Base-by-base conservation (phyloP, 1,140 invertebrate species). In the Drosophila tsacasi region DNA sequence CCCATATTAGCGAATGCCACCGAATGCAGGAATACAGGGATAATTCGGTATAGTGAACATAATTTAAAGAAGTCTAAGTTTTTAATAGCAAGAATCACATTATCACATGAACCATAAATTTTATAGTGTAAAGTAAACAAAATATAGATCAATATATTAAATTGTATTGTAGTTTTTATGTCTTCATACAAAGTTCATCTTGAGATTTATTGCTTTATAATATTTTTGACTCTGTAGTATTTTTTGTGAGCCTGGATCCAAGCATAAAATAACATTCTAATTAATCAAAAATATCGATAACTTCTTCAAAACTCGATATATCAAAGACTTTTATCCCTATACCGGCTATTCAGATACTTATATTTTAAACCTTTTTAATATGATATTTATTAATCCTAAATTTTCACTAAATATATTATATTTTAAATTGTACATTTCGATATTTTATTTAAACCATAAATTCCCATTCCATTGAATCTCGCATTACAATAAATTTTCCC, bases 1-100 rank as follows among this genome's bases (percentile, higher is more conserved):
- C 37, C 55, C 64, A 61, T 50, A 57, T 60, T 17, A 23, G 64
- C 19, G 52, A 55, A 37, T 63, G 25, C 23, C 21, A 27, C 15
- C 17, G 19, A 37, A 23, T 42, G 27, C 55, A 42, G 25, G 19
- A 9, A 3, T 42, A 39, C 55, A 42, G 25, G 19, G 9, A 6
- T 1, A 5, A 0, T 7, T 57, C 21, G 21, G 7, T 57, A n/a
- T 5, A 39, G 54, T 12, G 35, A 57, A 57, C 5, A 6, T 0
- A 3, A 15, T 52, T 52, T 0, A 30, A 0, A n/a, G 25, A 17
- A 19, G 12, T 12, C 35, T 13, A 4, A 4, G n/a, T n/a, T n/a
- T n/a, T n/a, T n/a, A n/a, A n/a, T n/a, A n/a, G n/a, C n/a, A n/a
- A n/a, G n/a, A n/a, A n/a, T n/a, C n/a, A n/a, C n/a, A n/a, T n/a